Percentiles rank a stretch among this genome's conserved stretches.
Evolutionary conservation across 1,140 invertebrate species (phyloP).

Genomic region (Hyphantria cunea): DNA sequence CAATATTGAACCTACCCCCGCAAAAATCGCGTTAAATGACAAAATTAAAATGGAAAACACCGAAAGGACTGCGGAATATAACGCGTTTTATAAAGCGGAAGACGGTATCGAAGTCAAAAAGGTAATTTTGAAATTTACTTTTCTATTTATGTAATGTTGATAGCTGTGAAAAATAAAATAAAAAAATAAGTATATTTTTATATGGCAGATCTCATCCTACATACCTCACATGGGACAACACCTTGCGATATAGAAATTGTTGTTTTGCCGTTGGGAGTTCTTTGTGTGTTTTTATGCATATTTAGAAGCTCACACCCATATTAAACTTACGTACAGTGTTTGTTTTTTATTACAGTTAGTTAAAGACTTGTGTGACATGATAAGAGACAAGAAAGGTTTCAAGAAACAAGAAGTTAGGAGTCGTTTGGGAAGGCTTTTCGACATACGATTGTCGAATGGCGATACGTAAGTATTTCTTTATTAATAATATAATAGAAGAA

Average conservation of each 20-base stretch:
- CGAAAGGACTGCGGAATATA: slow-evolving; percentile 37
- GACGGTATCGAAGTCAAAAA: slow-evolving; percentile 59
- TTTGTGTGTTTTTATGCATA: too few relatives aligned
- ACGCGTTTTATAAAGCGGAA: slow-evolving; percentile 51
- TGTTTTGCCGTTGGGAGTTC: too few relatives aligned
- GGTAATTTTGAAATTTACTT: slow-evolving; percentile 28
- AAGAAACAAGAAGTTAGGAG: slow-evolving; percentile 53
- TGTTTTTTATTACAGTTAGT: slow-evolving; percentile 50
- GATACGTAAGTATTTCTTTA: slow-evolving; percentile 64
- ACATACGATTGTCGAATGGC: slow-evolving; percentile 62
- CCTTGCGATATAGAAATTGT: too few relatives aligned
- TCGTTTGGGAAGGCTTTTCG: slow-evolving; percentile 59
- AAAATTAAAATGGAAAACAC: background rate
- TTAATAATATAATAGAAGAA: too few relatives aligned
- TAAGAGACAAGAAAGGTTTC: slow-evolving; percentile 49
- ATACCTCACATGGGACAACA: too few relatives aligned
- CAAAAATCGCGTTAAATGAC: background rate
- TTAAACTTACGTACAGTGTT: too few relatives aligned
- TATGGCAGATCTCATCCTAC: too few relatives aligned
- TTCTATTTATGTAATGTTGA: too few relatives aligned
- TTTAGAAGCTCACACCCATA: too few relatives aligned
- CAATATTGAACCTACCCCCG: too few relatives aligned
- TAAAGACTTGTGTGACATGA: slow-evolving; percentile 58
- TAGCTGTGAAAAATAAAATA: too few relatives aligned
- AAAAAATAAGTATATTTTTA: too few relatives aligned